Evolutionary conservation across 1,140 invertebrate genomes (phyloP), one percentile per base, ranked within the genome.

Genomic region (Neodiprion lecontei): DNA sequence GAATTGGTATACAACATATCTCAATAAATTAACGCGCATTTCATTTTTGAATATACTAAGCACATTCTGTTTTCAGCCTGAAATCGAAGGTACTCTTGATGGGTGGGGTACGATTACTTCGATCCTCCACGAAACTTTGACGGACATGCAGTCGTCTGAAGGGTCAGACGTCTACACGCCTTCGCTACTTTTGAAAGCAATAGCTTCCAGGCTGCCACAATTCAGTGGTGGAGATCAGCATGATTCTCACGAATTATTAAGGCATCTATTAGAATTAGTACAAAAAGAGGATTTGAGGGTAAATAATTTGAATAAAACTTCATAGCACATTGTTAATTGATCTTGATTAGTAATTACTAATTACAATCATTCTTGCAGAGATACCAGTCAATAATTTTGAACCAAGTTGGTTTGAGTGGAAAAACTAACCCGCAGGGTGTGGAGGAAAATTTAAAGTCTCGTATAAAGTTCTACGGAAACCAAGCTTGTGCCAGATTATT

Each of bases 201-300:
- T 97, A n/a, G 94, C 92, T 74, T 91, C 91, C 82, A 95, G 94
- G 84, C 91, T 91, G 77, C 91, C 94, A 0, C 94, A 97, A 83
- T 99, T 98, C 86, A 93, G 93, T 74, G 96, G 96, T n/a, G 96
- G 94, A 47, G 95, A 97, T 79, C 98, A 99, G 85, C 98, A 99
- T 83, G 98, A 99, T 88, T 93, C 97, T 10, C 98, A 99, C 83
- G 98, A 99, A 87, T 86, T 99, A 70, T 89, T 99, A 9, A 88
- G 97, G 72, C 95, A 97, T 89, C 88, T 99, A 48, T 85, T 99
- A 47, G 97, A 99, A 85, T 92, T 92, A 75, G 93, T 98, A 70
- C 91, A 94, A 7, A 85, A 78, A 69, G 87, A 88, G 67, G 87
- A 89, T 82, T 70, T 88, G 1, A 79, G 78, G 73, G 85, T 87